Conservation (phyloP, 2,113 vertebrate genomes). For the Cyphomyrus discorhynchus region DNA sequence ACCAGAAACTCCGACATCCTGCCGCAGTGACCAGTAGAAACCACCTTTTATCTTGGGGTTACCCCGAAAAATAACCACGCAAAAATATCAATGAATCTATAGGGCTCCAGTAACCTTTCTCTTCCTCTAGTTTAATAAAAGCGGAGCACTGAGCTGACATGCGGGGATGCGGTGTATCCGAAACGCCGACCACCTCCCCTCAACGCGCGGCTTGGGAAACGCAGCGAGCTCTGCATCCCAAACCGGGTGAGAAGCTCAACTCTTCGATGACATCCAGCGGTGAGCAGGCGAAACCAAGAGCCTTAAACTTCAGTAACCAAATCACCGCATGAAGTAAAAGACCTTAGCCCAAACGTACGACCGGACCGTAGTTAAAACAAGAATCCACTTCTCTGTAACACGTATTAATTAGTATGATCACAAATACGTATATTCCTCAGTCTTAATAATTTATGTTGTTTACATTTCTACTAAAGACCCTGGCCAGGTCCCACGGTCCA, state of each 20-base stretch:
- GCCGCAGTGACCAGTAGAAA: slow-evolving; percentile 40
- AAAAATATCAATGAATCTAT: not conserved
- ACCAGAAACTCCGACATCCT: slow-evolving; percentile 82
- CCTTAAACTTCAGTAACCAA: not conserved
- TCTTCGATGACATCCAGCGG: slow-evolving; percentile 3
- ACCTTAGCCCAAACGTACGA: not conserved
- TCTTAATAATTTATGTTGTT: not conserved
- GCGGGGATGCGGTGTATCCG: not conserved
- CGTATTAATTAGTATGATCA: not conserved
- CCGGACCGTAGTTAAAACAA: not conserved
- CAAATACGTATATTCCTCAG: not conserved
- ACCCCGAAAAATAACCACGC: not conserved
- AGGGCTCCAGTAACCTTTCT: not conserved
- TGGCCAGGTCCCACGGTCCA: not conserved
- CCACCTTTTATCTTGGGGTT: not conserved
- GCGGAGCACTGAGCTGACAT: not conserved
- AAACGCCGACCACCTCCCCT: not conserved
- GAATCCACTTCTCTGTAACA: not conserved
- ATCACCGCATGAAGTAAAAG: not conserved
- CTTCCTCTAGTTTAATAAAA: not conserved
- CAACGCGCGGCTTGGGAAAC: not conserved
- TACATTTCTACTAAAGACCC: not conserved
- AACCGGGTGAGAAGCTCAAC: not conserved
- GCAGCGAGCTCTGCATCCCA: not conserved
- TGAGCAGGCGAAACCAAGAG: not conserved